Conservation (phyloP, 2,888 invertebrate genomes). For the Cantharis nigra region DNA sequence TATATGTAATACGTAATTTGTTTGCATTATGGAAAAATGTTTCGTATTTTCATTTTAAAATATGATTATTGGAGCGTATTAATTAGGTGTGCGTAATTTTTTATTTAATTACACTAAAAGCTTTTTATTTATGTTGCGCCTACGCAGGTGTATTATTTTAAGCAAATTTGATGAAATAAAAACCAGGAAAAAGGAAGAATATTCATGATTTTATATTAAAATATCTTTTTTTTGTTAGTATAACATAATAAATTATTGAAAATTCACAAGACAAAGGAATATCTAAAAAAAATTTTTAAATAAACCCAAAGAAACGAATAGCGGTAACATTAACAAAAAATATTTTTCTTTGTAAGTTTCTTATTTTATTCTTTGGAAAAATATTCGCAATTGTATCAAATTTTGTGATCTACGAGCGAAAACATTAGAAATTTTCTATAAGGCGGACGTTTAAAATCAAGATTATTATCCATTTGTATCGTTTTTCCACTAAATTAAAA, state of each 20-base stretch:
- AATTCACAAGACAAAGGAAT: not conserved
- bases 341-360: not conserved
- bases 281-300: not conserved
- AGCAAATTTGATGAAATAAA: not conserved
- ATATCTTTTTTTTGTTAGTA: not conserved
- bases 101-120: not conserved
- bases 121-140: not conserved
- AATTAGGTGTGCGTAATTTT: not conserved
- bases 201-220: not conserved
- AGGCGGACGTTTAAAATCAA: too few relatives aligned
- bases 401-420: too few relatives aligned
- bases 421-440: too few relatives aligned
- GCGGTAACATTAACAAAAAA: not conserved
- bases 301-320: not conserved
- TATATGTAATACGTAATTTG: not conserved
- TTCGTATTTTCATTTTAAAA: not conserved
- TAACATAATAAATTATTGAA: not conserved
- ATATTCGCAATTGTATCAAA: not conserved
- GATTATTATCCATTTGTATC: too few relatives aligned
- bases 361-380: not conserved
- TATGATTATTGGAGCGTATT: not conserved
- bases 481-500: too few relatives aligned
- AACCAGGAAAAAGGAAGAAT: not conserved
- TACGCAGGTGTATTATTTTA: not conserved
- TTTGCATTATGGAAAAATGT: not conserved